Conservation (phyloP, 2,888 invertebrate species). For the Hololepta plana region DNA sequence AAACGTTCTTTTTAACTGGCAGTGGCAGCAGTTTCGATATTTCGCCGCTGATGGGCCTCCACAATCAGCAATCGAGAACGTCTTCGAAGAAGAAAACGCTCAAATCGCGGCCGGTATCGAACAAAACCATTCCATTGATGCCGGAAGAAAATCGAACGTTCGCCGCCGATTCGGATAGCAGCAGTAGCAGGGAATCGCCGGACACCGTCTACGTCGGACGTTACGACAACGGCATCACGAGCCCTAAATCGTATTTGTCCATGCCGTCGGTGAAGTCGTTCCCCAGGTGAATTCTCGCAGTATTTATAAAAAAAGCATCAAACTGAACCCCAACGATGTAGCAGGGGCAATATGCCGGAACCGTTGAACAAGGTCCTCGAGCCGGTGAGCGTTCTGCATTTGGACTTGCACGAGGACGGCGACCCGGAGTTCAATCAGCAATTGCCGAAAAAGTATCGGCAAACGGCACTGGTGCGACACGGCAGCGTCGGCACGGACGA, state of each 20-base stretch:
- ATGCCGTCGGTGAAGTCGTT: conserved; percentile 79
- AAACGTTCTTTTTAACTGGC: conserved; percentile 7
- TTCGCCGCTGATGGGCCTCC: conserved; percentile 22
- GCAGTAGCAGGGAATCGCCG: conserved; percentile 17
- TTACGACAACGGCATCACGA: conserved; percentile 22
- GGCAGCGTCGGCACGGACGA: conserved; percentile 49
- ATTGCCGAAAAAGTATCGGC: no score
- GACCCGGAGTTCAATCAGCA: conserved; percentile 10
- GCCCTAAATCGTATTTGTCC: conserved; percentile 60
- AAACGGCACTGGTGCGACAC: conserved; percentile 31
- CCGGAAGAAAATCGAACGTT: conserved; percentile 6
- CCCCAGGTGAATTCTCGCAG: conserved; percentile 35
- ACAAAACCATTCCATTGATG: conserved; percentile 21
- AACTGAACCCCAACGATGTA: conserved; percentile 5
- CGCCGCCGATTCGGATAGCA: conserved; percentile 18
- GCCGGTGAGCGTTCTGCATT: conserved; percentile 55
- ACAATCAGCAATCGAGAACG: conserved; percentile 15
- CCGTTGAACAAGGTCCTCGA: conserved; percentile 62
- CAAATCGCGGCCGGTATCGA: conserved; percentile 21
- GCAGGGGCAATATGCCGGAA: conserved; percentile 56
- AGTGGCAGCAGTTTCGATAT: conserved; percentile 23
- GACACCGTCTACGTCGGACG: conserved; percentile 13
- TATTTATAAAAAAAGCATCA: conserved; percentile 4
- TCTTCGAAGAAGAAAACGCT: conserved; percentile 16
- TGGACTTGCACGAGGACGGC: conserved; percentile 34